Percentiles rank a stretch among this genome's conserved stretches.
These are phyloP conservation scores for Macrosoma leucophasiata DNA, from an alignment of 2,888 invertebrate genomes.

Conservation along the genomic window DNA sequence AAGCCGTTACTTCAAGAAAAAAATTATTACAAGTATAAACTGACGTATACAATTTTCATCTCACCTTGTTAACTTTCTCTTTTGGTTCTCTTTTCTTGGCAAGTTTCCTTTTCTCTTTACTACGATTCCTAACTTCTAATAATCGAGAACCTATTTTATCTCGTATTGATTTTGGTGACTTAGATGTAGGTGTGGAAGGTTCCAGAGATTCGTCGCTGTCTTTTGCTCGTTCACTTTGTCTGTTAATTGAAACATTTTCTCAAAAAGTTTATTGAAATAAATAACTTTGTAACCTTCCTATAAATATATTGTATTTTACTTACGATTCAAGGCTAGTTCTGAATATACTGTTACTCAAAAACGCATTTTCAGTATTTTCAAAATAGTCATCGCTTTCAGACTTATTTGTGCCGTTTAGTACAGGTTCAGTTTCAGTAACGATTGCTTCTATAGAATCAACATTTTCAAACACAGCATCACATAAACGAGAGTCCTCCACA, in stretches of 20 bases:
- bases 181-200: constrained; percentile 33
- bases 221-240: constrained; percentile 43
- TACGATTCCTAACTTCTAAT: constrained; percentile 40
- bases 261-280: constrained; percentile 17
- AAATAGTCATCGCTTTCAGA: constrained; percentile 31
- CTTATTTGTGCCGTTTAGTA: constrained; percentile 29
- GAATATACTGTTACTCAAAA: constrained; percentile 37
- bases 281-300: constrained; percentile 2
- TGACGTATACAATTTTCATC: too few species aligned
- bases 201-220: constrained; percentile 40
- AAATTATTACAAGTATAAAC: too few species aligned
- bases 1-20: too few species aligned
- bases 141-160: constrained; percentile 48
- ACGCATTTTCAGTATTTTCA: constrained; percentile 27
- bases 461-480: constrained; percentile 34
- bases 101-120: constrained; percentile 36
- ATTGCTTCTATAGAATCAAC: constrained; percentile 35
- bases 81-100: constrained; percentile 38
- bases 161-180: constrained; percentile 45
- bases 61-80: constrained; percentile 54
- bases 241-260: constrained; percentile 22
- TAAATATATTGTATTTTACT: constrained; percentile 33
- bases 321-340: constrained; percentile 56
- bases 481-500: constrained; percentile 36
- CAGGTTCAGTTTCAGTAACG: constrained; percentile 33